A percentile compares a stretch with the other conserved stretches of the same genome.
Evolutionary conservation across 1,140 invertebrate genomes (phyloP).

Genomic region (Stegodyphus mimosarum): DNA sequence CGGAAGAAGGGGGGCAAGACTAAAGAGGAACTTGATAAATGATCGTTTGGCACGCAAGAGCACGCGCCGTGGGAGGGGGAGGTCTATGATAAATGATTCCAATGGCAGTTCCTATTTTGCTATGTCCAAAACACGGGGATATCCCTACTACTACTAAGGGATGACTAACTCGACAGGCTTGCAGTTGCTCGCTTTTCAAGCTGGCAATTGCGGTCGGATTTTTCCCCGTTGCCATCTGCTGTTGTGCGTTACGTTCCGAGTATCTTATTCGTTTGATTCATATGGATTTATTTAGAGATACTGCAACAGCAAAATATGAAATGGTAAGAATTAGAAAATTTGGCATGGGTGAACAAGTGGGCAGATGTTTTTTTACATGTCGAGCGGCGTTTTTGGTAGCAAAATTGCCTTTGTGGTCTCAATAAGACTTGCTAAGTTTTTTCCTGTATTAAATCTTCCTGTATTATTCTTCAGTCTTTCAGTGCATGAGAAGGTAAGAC

Average conservation of each 20-base stretch:
- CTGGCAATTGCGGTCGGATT: neutral
- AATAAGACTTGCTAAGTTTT: too few species aligned
- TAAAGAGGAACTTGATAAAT: slow-evolving; percentile 37
- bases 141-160: neutral
- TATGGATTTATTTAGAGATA: too few species aligned
- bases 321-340: too few species aligned
- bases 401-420: too few species aligned
- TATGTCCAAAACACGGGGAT: slow-evolving; percentile 29
- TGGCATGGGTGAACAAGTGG: too few species aligned
- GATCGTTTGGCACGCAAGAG: slow-evolving; percentile 33
- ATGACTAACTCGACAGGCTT: slow-evolving; percentile 27
- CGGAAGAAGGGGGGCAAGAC: neutral
- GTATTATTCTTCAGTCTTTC: too few species aligned
- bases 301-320: too few species aligned
- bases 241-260: neutral
- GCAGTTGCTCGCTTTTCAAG: neutral
- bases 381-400: too few species aligned
- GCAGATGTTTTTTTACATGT: too few species aligned
- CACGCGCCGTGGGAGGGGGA: neutral
- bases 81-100: slow-evolving; percentile 28
- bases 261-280: too few species aligned
- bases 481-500: neutral
- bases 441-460: neutral
- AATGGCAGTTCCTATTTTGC: slow-evolving; percentile 27
- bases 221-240: neutral